Evolutionary conservation across 2,113 vertebrate species (phyloP).

Genomic region (Stigmatopora nigra): DNA sequence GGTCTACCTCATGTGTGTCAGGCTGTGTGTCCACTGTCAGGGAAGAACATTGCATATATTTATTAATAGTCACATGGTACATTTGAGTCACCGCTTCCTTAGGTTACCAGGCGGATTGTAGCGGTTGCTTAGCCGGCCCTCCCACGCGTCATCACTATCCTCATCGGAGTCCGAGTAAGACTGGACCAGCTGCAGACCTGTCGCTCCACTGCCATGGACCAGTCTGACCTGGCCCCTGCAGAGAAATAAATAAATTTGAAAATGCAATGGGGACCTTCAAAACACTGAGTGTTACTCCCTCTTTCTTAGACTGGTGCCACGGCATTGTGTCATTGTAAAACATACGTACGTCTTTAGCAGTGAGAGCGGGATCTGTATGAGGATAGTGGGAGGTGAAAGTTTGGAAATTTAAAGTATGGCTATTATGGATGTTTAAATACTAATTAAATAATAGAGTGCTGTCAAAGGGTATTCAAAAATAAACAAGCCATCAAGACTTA

Average conservation of each 20-base stretch:
- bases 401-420: too few relatives aligned
- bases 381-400: too few relatives aligned
- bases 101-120: conserved; percentile 84
- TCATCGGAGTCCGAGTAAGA: conserved; percentile 86
- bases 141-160: conserved; percentile 86
- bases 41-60: not conserved
- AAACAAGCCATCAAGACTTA: too few relatives aligned
- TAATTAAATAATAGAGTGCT: too few relatives aligned
- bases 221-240: conserved; percentile 84
- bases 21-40: conserved; percentile 77
- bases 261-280: not conserved
- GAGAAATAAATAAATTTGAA: conserved; percentile 2
- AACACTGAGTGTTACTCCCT: not conserved
- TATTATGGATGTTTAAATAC: too few relatives aligned
- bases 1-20: conserved; percentile 78
- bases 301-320: too few relatives aligned
- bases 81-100: not conserved
- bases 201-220: conserved; percentile 83
- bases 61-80: not conserved
- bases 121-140: conserved; percentile 79
- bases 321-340: too few relatives aligned
- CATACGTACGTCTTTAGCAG: too few relatives aligned
- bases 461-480: too few relatives aligned
- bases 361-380: too few relatives aligned
- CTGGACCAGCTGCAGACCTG: conserved; percentile 83